Evolutionary conservation across 2,888 invertebrate species (phyloP).

Genomic region (Nowickia ferox): DNA sequence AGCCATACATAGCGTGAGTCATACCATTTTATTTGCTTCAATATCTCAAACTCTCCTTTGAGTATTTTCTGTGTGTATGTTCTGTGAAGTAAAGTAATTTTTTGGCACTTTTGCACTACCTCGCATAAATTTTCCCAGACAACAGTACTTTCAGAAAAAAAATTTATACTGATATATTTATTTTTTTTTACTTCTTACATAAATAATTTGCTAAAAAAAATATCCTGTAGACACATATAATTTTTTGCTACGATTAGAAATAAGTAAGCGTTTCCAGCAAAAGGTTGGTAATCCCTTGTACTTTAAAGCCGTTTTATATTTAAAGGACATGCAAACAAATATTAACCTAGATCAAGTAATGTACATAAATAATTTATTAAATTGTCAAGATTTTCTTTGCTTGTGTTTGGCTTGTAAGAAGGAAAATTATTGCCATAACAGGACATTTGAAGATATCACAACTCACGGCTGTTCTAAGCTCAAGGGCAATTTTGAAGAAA

Average conservation of each 20-base stretch:
- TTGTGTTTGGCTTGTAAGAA: background rate
- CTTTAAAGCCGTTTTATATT: constrained; percentile 28
- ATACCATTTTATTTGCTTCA: constrained; percentile 10
- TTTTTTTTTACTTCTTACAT: background rate
- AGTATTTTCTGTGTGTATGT: background rate
- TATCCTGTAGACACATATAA: constrained; percentile 10
- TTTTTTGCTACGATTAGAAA: background rate
- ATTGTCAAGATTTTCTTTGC: constrained; percentile 15
- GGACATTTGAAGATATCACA: background rate
- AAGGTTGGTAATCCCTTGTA: constrained; percentile 24
- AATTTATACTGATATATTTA: background rate
- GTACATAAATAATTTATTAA: constrained; percentile 46
- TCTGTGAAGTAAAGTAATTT: constrained; percentile 23
- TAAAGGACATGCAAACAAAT: constrained; percentile 28
- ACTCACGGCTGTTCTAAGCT: background rate
- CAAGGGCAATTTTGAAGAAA: too few relatives aligned
- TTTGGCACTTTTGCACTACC: constrained; percentile 39
- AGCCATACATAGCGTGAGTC: constrained; percentile 20
- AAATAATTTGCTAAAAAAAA: constrained; percentile 40
- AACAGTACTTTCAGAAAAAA: background rate
- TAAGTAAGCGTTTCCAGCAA: constrained; percentile 12
- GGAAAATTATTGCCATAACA: background rate
- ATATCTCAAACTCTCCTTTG: background rate
- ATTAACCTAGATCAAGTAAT: constrained; percentile 27
- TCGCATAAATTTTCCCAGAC: constrained; percentile 37